phyloP scores from a whole-genome alignment of 2,113 vertebrate genomes.

The Petromus typicus region DNA sequence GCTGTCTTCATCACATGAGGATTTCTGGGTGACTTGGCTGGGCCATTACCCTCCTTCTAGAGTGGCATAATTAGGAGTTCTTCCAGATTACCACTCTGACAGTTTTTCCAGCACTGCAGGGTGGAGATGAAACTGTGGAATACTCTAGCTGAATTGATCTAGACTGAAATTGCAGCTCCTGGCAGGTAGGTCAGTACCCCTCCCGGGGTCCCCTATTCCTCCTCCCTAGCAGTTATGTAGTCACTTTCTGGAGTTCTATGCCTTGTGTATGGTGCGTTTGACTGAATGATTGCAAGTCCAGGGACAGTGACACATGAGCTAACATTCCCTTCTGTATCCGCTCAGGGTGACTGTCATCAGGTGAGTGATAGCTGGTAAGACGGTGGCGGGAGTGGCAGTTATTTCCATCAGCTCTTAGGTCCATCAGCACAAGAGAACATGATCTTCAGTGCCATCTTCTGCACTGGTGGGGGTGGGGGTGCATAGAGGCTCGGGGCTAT shows the following conservation, averaged over 20 bases:
- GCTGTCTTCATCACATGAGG: background rate
- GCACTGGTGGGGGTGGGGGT: background rate
- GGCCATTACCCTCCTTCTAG: accelerated
- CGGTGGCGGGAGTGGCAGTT: accelerated
- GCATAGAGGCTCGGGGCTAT: too few species aligned
- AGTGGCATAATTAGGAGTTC: background rate
- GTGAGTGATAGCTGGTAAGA: background rate
- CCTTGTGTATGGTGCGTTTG: background rate
- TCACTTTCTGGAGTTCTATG: background rate
- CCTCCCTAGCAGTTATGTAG: accelerated
- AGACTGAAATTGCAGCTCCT: background rate
- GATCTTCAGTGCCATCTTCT: accelerated
- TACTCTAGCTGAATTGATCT: background rate
- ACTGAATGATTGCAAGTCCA: background rate
- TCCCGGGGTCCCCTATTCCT: accelerated
- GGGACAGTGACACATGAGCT: accelerated
- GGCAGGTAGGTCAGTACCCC: background rate
- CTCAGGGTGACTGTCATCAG: background rate
- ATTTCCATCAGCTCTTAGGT: background rate
- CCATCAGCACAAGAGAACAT: accelerated
- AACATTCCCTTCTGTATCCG: accelerated
- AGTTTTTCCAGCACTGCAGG: background rate
- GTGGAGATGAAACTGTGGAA: background rate
- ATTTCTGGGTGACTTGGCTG: accelerated
- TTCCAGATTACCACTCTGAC: background rate